phyloP scores from a whole-genome alignment of 2,888 invertebrate genomes.

The Drosophila macrospina region DNA sequence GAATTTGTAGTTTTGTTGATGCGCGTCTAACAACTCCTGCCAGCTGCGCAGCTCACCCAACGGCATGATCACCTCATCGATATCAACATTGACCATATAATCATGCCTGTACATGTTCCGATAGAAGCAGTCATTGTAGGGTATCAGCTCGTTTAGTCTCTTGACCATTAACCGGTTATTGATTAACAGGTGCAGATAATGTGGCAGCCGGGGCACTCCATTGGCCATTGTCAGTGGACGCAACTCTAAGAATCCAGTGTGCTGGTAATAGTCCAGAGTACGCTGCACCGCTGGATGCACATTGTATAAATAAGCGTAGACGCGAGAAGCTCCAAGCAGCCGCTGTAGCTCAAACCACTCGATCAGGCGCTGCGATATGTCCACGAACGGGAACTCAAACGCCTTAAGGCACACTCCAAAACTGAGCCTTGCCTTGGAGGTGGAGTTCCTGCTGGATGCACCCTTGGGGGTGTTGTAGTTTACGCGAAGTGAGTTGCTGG shows the following conservation, averaged over 20 bases:
- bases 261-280: conserved; percentile 88
- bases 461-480: conserved; percentile 26
- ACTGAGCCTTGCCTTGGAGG: not conserved
- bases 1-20: not conserved
- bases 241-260: conserved; percentile 88
- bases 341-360: conserved; percentile 96
- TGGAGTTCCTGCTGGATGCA: not conserved
- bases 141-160: conserved; percentile 95
- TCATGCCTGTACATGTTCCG: conserved; percentile 94
- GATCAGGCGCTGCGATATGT: conserved; percentile 92
- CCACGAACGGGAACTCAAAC: conserved; percentile 94
- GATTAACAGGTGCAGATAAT: conserved; percentile 93
- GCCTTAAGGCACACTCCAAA: conserved; percentile 96
- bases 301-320: conserved; percentile 93
- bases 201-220: conserved; percentile 93
- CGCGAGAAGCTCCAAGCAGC: conserved; percentile 94
- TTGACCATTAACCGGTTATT: conserved; percentile 94
- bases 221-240: conserved; percentile 93
- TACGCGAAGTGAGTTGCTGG: conserved; percentile 82
- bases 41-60: conserved; percentile 32
- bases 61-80: conserved; percentile 96
- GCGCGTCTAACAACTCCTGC: conserved; percentile 86
- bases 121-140: conserved; percentile 97
- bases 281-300: conserved; percentile 94
- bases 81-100: conserved; percentile 94